A percentile compares a stretch with the other conserved stretches of the same genome.
phyloP scores from a whole-genome alignment of 2,113 vertebrate species.

The Ammodytes dubius region DNA sequence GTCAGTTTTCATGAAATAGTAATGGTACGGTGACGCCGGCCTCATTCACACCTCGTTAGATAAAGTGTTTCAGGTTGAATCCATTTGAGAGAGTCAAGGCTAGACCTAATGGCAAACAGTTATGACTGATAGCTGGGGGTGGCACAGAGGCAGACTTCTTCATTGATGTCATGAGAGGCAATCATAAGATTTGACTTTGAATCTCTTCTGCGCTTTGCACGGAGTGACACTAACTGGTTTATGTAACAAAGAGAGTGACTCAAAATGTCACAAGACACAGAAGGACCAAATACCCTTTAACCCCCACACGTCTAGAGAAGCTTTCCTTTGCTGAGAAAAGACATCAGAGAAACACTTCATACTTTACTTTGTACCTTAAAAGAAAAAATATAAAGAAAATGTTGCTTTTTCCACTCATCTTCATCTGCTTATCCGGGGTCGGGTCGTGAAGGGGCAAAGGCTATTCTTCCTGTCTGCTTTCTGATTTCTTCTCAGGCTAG shows the following conservation, averaged over 20 bases:
- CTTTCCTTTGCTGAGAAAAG: conserved; percentile 9
- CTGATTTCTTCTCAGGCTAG: conserved; percentile 22
- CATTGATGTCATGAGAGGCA: conserved; percentile 1
- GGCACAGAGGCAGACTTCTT: neutral
- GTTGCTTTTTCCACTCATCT: too few species aligned
- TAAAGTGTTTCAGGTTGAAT: conserved; percentile 7
- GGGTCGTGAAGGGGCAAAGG: too few species aligned
- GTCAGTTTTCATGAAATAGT: conserved; percentile 21
- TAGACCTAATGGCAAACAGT: neutral
- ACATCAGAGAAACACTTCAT: conserved; percentile 15
- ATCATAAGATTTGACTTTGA: conserved; percentile 18
- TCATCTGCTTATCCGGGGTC: too few species aligned
- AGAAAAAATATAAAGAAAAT: neutral
- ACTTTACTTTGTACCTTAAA: neutral
- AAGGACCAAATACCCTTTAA: conserved; percentile 29
- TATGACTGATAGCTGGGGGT: neutral
- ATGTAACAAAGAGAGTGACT: conserved; percentile 34
- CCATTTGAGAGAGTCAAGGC: neutral
- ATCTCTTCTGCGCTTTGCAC: conserved; percentile 12
- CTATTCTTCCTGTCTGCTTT: conserved; percentile 3
- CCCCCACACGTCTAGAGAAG: neutral
- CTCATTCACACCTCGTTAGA: conserved; percentile 28
- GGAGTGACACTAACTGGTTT: conserved; percentile 37
- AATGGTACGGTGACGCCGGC: conserved; percentile 3
- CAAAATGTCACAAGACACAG: conserved; percentile 39